Evolutionary conservation across 2,888 invertebrate species (phyloP), one percentile per base, ranked within the genome.

Genomic region (Platycheirus albimanus): DNA sequence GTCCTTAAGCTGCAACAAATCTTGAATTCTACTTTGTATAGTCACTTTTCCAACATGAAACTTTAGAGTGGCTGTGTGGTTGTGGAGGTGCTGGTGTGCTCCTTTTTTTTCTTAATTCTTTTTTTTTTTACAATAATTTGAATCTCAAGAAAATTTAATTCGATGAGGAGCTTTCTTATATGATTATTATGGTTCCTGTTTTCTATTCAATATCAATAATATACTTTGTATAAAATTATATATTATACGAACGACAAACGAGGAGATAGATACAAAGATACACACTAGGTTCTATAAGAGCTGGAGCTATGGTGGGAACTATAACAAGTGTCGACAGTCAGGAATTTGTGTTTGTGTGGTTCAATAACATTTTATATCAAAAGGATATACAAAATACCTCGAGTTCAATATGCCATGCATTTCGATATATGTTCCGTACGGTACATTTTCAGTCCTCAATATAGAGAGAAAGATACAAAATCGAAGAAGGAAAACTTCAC

Each of bases 361-460:
- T 78, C 72, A 78, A 83, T 78, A 83, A 77, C 67, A 72, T 81
- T 81, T 71, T 71, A 71, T 76, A 52, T 71, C 64, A 66, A 77
- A 63, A 38, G 28, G 19, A 36, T 56, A 76, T 71, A 47, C 28
- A 47, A 28, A 66, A 64, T 56, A 56, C 38, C 61, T 64, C 54
- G 54, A 28, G 75, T 76, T 75, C 70, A 63, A 63, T 79, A 58
- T 75, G 76, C 36, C 75, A 75, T 69, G 67, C 52, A 74, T 67
- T 69, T 63, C 49, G 47, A 52, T 71, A 33, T 52, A 28, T 49
- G 19, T n/a, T n/a, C n/a, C n/a, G 11, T 11, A 43, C n/a, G 28
- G 15, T 19, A n/a, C 30, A 45, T 28, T 13, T 7, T 13, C 13
- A 24, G n/a, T n/a, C n/a, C n/a, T n/a, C n/a, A n/a, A n/a, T 33